Evolutionary conservation across 2,888 invertebrate genomes (phyloP), one percentile per base, ranked within the genome.

Genomic region (Sceliomorpha sp.): DNA sequence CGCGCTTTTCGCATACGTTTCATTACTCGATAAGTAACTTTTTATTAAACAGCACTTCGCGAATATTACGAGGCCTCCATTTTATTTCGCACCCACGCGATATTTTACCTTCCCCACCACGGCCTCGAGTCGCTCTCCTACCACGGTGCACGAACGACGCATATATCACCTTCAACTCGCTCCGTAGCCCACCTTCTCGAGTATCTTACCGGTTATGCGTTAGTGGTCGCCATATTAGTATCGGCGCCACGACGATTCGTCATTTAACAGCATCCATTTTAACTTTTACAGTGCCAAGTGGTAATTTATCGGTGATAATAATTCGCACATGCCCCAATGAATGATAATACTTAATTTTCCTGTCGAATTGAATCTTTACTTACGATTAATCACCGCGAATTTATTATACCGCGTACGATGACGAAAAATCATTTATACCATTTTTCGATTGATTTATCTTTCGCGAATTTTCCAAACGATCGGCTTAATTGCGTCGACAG

Each of bases 71-170:
- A 56, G 56, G 68, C 81, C 82, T 80, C 84, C 85, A 86, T 86
- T 85, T 86, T 85, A 81, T 77, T 85, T 82, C 76, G 76, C 85
- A 82, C 82, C 83, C 82, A 85, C 83, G 80, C 80, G 77, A 82
- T 85, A 78, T 82, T 81, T 86, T 76, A 79, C 75, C 64, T 73
- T 55, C 58, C 62, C 48, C 55, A 47, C 59, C 44, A 36, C 58
- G 15, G 31, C n/a, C 44, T 15, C 40, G 42, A 8, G 42, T 37
- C 42, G 31, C 40, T 69, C 73, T 74, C 79, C 77, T 77, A 77
- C 79, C 79, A 75, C 73, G 72, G 67, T 66, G 69, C 77, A 77
- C 74, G 76, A 76, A 74, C 72, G 70, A 55, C 51, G 79, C 79
- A 84, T 86, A 82, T 82, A 84, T 85, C 83, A 85, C 80, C 80